Base-by-base conservation (phyloP, 35 echinoderm and acorn worm genomes). In the Apostichopus parvimensis region DNA sequence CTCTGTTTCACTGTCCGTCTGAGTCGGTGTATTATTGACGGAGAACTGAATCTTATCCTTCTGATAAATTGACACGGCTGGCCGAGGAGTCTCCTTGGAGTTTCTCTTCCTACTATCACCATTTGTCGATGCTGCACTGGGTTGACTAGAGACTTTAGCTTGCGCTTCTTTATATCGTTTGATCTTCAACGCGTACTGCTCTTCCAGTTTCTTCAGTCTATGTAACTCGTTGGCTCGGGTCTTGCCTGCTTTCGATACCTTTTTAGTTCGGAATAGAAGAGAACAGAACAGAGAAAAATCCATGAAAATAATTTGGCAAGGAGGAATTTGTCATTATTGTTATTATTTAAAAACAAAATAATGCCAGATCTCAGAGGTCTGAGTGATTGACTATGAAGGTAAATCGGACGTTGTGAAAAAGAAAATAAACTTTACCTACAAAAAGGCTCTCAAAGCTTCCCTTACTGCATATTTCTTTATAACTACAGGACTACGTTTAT, bases 201-300 rank as follows among this genome's bases (percentile, higher is more conserved):
- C 82, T 59, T 96, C 95, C 22, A 96, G 53, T 65, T 87, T 90
- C 54, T 96, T 90, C 6, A 96, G 92, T 60, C 90, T 59, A 23
- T 96, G 89, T 6, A 96, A 90, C 65, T 96, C 89, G 56, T 75
- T 54, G 17, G 89, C 93, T 85, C 24, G 86, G 17, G 71, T 88
- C 10, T 23, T 84, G 10, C n/a, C 9, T 1, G 82, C 56, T 85
- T 92, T 92, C 6, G 91, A 84, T 17, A 62, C 34, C 34, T 45
- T 4, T 45, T 4, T 45, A 45, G 34, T 45, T 45, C 34, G 34
- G 34, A 45, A 45, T 45, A 45, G 34, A 45, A 45, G 34, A 45
- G 34, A 45, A 45, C 34, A 45, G 34, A 45, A 45, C 34, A 45
- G 34, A 45, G 34, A 45, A 45, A 45, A 45, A 45, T 45, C 34